Base-by-base conservation (phyloP, 2,797 vertebrate species). In the Acanthornis magna region DNA sequence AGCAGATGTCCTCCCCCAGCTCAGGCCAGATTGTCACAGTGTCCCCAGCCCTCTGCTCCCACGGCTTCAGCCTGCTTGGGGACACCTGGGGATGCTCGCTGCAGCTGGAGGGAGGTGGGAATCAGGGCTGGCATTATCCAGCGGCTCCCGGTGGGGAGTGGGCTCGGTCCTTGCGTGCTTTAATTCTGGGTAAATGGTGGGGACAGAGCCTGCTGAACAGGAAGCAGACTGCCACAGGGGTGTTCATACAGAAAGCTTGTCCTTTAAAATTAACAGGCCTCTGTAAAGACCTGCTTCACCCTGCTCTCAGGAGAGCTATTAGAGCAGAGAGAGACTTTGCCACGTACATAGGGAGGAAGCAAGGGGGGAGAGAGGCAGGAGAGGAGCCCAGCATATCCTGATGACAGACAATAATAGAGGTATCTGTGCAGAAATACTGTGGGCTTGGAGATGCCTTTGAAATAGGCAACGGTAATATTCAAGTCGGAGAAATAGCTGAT, bases 221-320 rank as follows among this genome's bases (percentile, higher is more conserved):
- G 96, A 88, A 92, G 91, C 85, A 78, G 54, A 16, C 45, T 90
- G 81, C 81, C 83, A 87, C 88, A 40, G 85, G 91, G 73, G 65
- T 89, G 91, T 80, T 86, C 81, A 94, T 91, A 84, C 40, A 90
- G 30, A 93, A 91, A 93, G 57, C 95, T 94, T 97, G 97, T 97
- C 97, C 97, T 97, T 97, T 97, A 97, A 97, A 98, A 98, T 98
- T 98, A 98, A 98, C 98, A 97, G 98, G 97, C 91, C 97, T 96
- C 97, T 75, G 36, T 97, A 97, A 97, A 98, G 73, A 96, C 96
- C 95, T 95, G 82, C 97, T 98, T 97, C 83, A 53, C 93, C 91
- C 85, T 42, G 89, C 96, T 98, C 98, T 98, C 98, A 42, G 74
- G 97, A 98, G 98, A 96, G 91, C 91, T 94, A 89, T 96, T 95